Evolutionary conservation across 2,797 vertebrate species (phyloP).

Genomic region (Melanitta fusca): DNA sequence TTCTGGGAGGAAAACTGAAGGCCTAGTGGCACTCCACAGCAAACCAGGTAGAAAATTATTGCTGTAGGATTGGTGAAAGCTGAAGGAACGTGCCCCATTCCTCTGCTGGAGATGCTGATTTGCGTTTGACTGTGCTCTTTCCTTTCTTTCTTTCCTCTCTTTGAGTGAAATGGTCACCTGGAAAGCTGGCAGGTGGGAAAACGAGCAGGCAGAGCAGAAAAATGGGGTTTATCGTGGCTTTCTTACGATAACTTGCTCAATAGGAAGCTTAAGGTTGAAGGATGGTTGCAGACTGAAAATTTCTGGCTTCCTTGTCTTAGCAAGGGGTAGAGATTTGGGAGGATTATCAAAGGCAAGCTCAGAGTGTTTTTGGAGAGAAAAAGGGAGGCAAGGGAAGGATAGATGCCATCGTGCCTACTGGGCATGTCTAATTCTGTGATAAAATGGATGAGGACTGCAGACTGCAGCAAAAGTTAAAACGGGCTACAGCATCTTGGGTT

Average conservation of each 20-base stretch:
- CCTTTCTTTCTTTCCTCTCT: not conserved
- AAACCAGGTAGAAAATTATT: not conserved
- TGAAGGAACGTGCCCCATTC: not conserved
- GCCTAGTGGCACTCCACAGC: not conserved
- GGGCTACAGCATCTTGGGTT: not conserved
- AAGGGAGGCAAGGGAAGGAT: not conserved
- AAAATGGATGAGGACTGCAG: constrained; percentile 21
- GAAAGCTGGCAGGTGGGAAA: not conserved
- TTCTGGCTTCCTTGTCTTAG: constrained; percentile 21
- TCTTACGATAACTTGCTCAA: rapidly evolving
- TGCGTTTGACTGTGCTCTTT: not conserved
- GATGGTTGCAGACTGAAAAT: not conserved
- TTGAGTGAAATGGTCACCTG: not conserved
- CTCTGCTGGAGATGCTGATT: not conserved
- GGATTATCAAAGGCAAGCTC: constrained; percentile 30
- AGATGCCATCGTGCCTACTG: constrained; percentile 43
- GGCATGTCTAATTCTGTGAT: constrained; percentile 28
- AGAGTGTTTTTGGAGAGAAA: constrained; percentile 20
- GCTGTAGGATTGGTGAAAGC: not conserved
- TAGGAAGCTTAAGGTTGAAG: not conserved
- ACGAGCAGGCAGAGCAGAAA: not conserved
- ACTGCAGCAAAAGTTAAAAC: constrained; percentile 32
- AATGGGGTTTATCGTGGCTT: not conserved
- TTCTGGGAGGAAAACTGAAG: not conserved
- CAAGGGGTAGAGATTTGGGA: constrained; percentile 36